Evolutionary conservation across 2,888 invertebrate genomes (phyloP).

Genomic region (Listrodromus nycthemerus): DNA sequence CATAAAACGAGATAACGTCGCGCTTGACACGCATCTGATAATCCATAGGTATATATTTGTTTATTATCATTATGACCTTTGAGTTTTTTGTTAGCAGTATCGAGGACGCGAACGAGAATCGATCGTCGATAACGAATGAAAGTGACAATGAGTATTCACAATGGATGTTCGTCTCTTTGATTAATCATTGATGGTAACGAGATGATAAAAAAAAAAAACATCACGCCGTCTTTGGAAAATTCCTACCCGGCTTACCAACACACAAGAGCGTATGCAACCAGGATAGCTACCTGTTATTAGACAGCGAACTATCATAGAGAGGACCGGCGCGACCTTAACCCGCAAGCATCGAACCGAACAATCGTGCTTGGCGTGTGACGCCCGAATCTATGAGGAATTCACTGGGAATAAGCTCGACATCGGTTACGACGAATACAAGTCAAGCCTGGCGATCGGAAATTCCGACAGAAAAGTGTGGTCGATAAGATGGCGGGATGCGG

Average conservation of each 20-base stretch:
- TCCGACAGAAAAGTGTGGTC: slow-evolving; percentile 32
- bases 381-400: background rate
- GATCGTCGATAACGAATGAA: slow-evolving; percentile 19
- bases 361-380: background rate
- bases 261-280: background rate
- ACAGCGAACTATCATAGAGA: background rate
- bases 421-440: slow-evolving; percentile 20
- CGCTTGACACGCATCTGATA: slow-evolving; percentile 8
- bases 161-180: background rate
- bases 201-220: background rate
- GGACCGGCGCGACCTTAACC: background rate
- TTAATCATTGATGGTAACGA: background rate
- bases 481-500: slow-evolving; percentile 60
- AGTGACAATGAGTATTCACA: slow-evolving; percentile 1
- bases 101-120: background rate
- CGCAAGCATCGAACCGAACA: background rate
- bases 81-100: slow-evolving; percentile 19
- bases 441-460: slow-evolving; percentile 24
- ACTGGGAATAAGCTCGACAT: slow-evolving; percentile 5
- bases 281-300: background rate
- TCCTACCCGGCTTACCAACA: slow-evolving; percentile 13
- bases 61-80: slow-evolving; percentile 43
- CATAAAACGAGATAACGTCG: slow-evolving; percentile 12
- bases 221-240: slow-evolving; percentile 52
- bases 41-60: background rate